Conservation (phyloP, 2,888 invertebrate species). For the Anagyrus pseudococci region DNA sequence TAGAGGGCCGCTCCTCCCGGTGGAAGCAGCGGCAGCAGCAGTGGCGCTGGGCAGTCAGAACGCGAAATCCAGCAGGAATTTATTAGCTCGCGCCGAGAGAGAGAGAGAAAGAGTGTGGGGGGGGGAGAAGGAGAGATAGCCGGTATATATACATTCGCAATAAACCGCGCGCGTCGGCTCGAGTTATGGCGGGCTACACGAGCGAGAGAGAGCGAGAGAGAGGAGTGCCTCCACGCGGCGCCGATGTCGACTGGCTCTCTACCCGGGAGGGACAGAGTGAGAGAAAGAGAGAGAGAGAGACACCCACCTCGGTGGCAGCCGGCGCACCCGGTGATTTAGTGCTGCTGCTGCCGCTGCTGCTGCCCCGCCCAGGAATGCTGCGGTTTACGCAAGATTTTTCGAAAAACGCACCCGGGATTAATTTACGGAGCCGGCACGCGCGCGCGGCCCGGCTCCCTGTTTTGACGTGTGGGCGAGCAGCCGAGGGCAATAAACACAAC, state of each 20-base stretch:
- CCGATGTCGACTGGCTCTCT: slow-evolving; percentile 53
- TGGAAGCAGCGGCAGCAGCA: too few relatives aligned
- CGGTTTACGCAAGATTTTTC: slow-evolving; percentile 56
- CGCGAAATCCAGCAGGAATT: slow-evolving; percentile 46
- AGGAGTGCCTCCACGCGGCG: slow-evolving; percentile 6
- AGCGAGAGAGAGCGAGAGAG: background rate
- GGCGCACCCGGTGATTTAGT: slow-evolving; percentile 43
- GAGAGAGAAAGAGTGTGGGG: too few relatives aligned
- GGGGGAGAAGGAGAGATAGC: background rate
- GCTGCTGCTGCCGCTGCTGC: slow-evolving; percentile 41
- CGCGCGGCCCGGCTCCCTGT: too few relatives aligned
- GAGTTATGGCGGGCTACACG: slow-evolving; percentile 46
- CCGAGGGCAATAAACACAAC: too few relatives aligned
- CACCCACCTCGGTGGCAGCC: slow-evolving; percentile 28
- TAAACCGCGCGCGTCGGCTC: slow-evolving; percentile 56
- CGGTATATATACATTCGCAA: slow-evolving; percentile 51
- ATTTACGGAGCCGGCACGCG: slow-evolving; percentile 18
- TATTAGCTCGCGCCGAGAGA: slow-evolving; percentile 49
- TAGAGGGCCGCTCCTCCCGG: background rate
- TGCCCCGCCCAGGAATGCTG: slow-evolving; percentile 62
- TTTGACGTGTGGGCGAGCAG: too few relatives aligned
- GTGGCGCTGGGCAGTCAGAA: background rate
- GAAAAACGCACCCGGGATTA: slow-evolving; percentile 41
- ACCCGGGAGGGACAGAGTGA: slow-evolving; percentile 6
- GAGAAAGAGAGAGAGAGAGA: slow-evolving; percentile 16